Evolutionary conservation across 2,113 vertebrate species (phyloP).

Genomic region (Guaruba guarouba): DNA sequence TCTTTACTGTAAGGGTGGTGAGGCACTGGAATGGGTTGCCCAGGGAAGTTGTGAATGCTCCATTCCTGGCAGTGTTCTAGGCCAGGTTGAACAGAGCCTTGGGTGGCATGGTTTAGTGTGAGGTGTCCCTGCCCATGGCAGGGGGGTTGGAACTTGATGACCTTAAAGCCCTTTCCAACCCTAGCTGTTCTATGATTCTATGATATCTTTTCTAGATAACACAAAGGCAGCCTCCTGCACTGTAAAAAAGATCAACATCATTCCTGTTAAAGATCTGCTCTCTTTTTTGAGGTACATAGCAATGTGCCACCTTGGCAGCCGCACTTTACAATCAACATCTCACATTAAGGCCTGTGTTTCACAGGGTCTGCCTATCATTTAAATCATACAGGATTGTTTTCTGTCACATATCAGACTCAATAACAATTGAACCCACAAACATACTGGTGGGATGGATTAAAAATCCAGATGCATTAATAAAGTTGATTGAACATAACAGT

Average conservation of each 20-base stretch:
- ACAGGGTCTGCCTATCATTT: not conserved
- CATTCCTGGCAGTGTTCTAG: no score
- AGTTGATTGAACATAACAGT: not conserved
- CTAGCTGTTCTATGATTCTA: no score
- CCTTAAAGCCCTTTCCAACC: no score
- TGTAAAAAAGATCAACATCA: not conserved
- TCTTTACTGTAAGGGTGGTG: no score
- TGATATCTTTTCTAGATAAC: not conserved
- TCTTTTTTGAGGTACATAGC: not conserved
- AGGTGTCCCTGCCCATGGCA: no score
- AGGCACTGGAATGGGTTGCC: no score
- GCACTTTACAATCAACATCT: not conserved
- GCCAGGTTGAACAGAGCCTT: no score
- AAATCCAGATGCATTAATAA: not conserved
- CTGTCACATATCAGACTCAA: not conserved
- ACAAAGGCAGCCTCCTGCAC: not conserved
- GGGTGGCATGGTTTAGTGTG: no score
- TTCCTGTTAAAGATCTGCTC: not conserved
- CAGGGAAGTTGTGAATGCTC: no score
- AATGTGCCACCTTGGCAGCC: not conserved
- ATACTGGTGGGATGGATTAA: not conserved
- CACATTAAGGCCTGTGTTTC: not conserved
- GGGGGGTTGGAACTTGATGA: no score
- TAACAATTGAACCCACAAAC: slow-evolving; percentile 26
- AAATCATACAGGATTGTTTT: not conserved